These are phyloP conservation scores for Catostomus latipinnis DNA, from an alignment of 2,797 vertebrate species.

Conservation along the genomic window DNA sequence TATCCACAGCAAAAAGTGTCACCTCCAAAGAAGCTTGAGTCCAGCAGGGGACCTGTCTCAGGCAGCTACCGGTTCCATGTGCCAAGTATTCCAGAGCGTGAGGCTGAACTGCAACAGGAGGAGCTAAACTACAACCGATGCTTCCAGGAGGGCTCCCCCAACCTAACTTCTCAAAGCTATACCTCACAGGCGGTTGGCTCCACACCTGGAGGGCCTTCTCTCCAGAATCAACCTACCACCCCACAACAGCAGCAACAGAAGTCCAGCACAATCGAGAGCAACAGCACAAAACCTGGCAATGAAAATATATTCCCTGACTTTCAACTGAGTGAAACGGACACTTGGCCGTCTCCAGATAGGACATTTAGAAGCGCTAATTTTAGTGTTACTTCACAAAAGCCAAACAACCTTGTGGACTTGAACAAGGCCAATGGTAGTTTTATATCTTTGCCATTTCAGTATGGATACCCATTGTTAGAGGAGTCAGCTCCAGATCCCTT, in stretches of 20 bases:
- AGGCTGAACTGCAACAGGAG: conserved; percentile 83
- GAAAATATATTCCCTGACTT: conserved; percentile 86
- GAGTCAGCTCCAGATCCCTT: conserved; percentile 81
- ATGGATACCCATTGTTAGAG: conserved; percentile 84
- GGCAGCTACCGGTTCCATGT: conserved; percentile 86
- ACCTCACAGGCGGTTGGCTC: conserved; percentile 87
- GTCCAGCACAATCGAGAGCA: conserved; percentile 78
- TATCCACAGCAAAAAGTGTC: conserved; percentile 88
- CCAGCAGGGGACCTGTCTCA: conserved; percentile 70
- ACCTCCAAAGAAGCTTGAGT: conserved; percentile 85
- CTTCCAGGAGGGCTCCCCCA: conserved; percentile 83
- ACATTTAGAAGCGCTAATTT: conserved; percentile 87
- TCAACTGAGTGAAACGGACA: conserved; percentile 78
- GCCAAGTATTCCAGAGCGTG: conserved; percentile 81
- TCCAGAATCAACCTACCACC: conserved; percentile 70
- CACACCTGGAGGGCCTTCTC: conserved; percentile 71
- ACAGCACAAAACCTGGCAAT: conserved; percentile 72
- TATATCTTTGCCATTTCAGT: conserved; percentile 79
- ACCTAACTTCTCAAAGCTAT: conserved; percentile 86
- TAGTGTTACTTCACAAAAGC: conserved; percentile 80
- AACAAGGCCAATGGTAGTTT: conserved; percentile 75
- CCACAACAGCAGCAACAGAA: conserved; percentile 74
- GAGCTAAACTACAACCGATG: conserved; percentile 82
- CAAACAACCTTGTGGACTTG: conserved; percentile 79
- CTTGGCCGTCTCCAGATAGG: conserved; percentile 87